Evolutionary conservation across 2,888 invertebrate species (phyloP), one percentile per base, ranked within the genome.

Genomic region (Achlya flavicornis): DNA sequence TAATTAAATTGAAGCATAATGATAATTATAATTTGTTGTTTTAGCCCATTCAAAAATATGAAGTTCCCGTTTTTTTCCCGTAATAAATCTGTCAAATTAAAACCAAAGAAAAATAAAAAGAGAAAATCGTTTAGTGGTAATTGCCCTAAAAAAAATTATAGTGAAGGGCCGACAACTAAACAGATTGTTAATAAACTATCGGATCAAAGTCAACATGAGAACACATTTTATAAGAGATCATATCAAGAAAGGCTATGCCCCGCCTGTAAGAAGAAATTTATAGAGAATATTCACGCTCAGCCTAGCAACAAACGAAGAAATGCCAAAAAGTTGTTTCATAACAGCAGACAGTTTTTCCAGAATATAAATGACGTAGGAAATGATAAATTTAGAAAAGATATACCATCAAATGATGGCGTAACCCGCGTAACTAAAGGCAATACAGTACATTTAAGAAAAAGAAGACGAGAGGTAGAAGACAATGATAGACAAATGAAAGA

Each of bases 11-110:
- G 43, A 11, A 63, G 38, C 7, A 58, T 63, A 66, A 61, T 43
- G 62, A 58, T 7, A 41, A 59, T 57, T 46, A 33, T 26, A 62
- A 57, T 64, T 67, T 33, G 64, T 62, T 73, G 61, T 84, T 85
- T 62, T 79, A 91, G 90, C 64, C 67, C 80, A 1, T 78, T 85
- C 38, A 82, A 77, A 71, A 67, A 75, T n/a, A 76, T 87, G 70
- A 88, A 77, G 73, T 70, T 91, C 68, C 91, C 91, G 82, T 90
- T 90, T 90, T 91, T 91, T 89, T 90, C 83, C 84, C 88, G 70
- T 89, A 83, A 84, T 16, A 84, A 84, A 74, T 66, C 74, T 43
- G 77, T 63, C 14, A 64, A 69, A 62, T 64, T 64, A 38, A 78
- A 79, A 46, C 41, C 71, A 0, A 85, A 83, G 48, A 83, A 80